Conservation (phyloP, 64 coral and sea anemone species). For the Montipora efflorescens region DNA sequence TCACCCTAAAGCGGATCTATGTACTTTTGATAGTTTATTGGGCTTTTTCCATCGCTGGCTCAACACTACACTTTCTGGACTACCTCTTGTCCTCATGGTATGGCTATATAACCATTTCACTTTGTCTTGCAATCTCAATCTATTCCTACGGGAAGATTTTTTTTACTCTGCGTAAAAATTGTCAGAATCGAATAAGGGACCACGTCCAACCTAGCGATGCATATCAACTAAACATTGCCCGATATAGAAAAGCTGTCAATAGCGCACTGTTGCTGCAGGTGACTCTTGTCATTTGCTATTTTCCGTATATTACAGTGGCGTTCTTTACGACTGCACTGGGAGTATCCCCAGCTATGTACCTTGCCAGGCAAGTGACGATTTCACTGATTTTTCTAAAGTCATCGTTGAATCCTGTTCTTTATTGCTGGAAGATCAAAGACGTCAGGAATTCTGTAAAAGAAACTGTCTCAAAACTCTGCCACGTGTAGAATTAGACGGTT, state of each 20-base stretch:
- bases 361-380: too few relatives aligned
- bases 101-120: too few relatives aligned
- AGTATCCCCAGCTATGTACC: too few relatives aligned
- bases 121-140: background rate
- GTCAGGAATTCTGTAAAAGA: background rate
- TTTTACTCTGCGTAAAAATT: background rate
- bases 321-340: too few relatives aligned
- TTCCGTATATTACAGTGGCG: too few relatives aligned
- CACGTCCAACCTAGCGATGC: background rate
- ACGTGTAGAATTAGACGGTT: too few relatives aligned
- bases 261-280: too few relatives aligned
- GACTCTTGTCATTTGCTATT: too few relatives aligned
- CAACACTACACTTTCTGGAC: background rate
- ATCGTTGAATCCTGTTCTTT: too few relatives aligned
- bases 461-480: background rate
- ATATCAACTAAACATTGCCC: background rate
- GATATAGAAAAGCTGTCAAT: background rate
- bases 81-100: background rate
- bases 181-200: background rate
- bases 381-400: too few relatives aligned
- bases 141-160: background rate
- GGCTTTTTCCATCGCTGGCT: background rate
- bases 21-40: background rate
- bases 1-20: background rate
- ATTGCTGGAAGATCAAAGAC: background rate